phyloP scores from a whole-genome alignment of 2,888 invertebrate genomes.

The Himalopsyche anomala region DNA sequence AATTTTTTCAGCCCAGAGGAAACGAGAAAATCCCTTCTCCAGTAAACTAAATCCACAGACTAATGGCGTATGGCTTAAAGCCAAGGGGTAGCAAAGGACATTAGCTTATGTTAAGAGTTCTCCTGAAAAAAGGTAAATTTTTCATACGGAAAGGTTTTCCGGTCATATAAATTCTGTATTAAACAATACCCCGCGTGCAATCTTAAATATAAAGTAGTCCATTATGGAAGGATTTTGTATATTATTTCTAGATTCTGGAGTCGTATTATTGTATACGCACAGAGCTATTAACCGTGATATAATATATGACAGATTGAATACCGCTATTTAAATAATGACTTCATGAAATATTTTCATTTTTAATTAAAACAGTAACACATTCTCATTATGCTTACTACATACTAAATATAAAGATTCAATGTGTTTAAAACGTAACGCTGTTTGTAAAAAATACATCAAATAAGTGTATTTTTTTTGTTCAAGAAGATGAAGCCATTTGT shows the following conservation, averaged over 20 bases:
- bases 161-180: constrained; percentile 34
- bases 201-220: constrained; percentile 34
- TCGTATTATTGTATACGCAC: constrained; percentile 8
- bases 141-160: constrained; percentile 34
- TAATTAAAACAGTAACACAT: too few species aligned
- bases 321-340: background rate
- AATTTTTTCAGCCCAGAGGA: constrained; percentile 27
- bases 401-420: too few species aligned
- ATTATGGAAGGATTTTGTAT: constrained; percentile 29
- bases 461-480: too few species aligned
- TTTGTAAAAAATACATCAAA: too few species aligned
- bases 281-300: background rate
- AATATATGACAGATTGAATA: background rate
- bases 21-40: constrained; percentile 31
- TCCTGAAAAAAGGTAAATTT: constrained; percentile 33
- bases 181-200: constrained; percentile 30
- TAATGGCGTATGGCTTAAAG: constrained; percentile 26
- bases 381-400: too few species aligned
- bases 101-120: constrained; percentile 34
- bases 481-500: too few species aligned
- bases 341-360: too few species aligned
- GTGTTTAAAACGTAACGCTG: too few species aligned
- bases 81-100: constrained; percentile 34
- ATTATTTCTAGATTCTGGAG: background rate
- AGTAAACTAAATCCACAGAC: constrained; percentile 34